Conservation (phyloP, 2,113 vertebrate genomes). For the Phylloscopus trochilus region DNA sequence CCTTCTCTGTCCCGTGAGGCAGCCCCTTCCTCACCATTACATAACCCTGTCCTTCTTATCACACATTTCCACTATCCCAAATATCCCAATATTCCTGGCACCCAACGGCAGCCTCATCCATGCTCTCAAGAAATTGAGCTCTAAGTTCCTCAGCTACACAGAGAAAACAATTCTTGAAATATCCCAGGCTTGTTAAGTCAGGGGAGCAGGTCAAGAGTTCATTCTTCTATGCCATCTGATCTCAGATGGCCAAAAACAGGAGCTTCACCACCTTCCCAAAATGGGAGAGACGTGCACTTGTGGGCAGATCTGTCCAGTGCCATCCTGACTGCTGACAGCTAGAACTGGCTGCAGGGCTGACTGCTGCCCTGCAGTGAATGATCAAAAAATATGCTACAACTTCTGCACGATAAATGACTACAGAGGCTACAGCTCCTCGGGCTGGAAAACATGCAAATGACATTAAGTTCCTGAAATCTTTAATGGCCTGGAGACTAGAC, state of each 20-base stretch:
- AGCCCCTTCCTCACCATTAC: not conserved
- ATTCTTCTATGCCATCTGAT: not conserved
- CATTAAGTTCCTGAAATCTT: not conserved
- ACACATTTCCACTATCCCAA: not conserved
- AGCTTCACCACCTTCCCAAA: not conserved
- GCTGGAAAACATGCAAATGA: not conserved
- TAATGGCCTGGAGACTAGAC: not conserved
- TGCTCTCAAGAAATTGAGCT: not conserved
- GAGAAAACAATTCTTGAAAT: not conserved
- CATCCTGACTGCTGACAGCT: not conserved
- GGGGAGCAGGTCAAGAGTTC: not conserved
- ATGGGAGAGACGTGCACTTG: not conserved
- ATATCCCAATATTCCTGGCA: not conserved
- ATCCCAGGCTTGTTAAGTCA: not conserved
- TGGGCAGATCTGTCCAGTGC: not conserved
- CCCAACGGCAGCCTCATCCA: not conserved
- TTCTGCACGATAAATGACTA: not conserved
- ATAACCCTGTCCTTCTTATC: not conserved
- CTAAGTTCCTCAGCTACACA: not conserved
- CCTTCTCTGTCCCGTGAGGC: not conserved
- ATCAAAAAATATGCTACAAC: not conserved
- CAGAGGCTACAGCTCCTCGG: not conserved
- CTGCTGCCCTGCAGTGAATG: not conserved
- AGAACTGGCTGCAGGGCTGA: not conserved
- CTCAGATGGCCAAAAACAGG: rapidly evolving